Conservation (phyloP, 2,113 vertebrate species). For the Corythaixoides concolor region DNA sequence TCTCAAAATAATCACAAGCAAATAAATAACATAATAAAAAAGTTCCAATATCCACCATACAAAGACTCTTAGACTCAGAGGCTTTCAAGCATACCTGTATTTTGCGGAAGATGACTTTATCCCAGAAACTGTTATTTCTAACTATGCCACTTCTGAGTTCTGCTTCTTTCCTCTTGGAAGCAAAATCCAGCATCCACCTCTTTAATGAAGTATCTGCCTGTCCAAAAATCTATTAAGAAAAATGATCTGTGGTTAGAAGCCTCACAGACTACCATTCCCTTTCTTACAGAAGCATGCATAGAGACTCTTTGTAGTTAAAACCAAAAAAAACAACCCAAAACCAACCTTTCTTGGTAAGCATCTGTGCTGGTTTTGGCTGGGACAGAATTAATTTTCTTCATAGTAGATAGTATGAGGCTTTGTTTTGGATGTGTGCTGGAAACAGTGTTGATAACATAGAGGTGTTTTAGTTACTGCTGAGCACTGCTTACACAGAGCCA, state of each 20-base stretch:
- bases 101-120: constrained; percentile 93
- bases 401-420: too few species aligned
- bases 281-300: not conserved
- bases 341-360: not conserved
- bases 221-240: constrained; percentile 82
- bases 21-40: not conserved
- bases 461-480: too few species aligned
- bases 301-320: not conserved
- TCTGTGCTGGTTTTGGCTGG: too few species aligned
- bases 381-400: too few species aligned
- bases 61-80: not conserved
- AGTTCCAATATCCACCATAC: not conserved
- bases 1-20: not conserved
- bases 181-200: constrained; percentile 92
- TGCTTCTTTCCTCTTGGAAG: constrained; percentile 91
- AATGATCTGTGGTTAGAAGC: not conserved
- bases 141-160: constrained; percentile 91
- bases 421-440: too few species aligned
- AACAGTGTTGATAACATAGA: too few species aligned
- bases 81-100: constrained; percentile 84
- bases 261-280: not conserved
- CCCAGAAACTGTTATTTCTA: constrained; percentile 93
- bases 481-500: too few species aligned
- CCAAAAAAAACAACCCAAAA: not conserved
- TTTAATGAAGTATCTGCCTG: constrained; percentile 92